Conservation (phyloP, 2,888 invertebrate genomes). For the Sturmia bella region DNA sequence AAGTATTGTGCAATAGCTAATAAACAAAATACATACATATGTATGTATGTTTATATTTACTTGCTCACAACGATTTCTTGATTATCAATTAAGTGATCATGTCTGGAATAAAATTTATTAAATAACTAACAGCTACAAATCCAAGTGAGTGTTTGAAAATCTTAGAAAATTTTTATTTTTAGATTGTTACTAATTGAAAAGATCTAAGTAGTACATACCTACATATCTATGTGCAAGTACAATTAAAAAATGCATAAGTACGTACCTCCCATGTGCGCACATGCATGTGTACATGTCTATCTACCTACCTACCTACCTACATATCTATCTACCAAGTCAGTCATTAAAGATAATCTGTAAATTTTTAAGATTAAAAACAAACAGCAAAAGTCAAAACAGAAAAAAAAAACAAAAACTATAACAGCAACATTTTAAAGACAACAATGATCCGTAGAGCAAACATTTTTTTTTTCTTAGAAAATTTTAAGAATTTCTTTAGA, state of each 20-base stretch:
- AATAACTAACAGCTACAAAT: neutral
- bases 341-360: constrained; percentile 57
- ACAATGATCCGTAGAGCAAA: constrained; percentile 27
- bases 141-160: constrained; percentile 21
- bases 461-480: constrained; percentile 54
- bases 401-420: constrained; percentile 1
- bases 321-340: neutral
- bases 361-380: constrained; percentile 55
- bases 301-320: neutral
- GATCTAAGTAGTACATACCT: neutral
- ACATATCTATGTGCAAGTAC: neutral
- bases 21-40: too few species aligned
- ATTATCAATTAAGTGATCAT: neutral
- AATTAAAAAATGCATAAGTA: too few species aligned
- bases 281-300: neutral
- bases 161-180: neutral
- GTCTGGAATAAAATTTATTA: constrained; percentile 18
- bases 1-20: too few species aligned
- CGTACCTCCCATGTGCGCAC: too few species aligned
- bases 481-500: constrained; percentile 65
- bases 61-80: too few species aligned
- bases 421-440: neutral
- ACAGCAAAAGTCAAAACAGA: constrained; percentile 48
- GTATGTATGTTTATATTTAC: too few species aligned
- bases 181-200: neutral